phyloP scores from a whole-genome alignment of 2,888 invertebrate species.

The Germaria angustata region DNA sequence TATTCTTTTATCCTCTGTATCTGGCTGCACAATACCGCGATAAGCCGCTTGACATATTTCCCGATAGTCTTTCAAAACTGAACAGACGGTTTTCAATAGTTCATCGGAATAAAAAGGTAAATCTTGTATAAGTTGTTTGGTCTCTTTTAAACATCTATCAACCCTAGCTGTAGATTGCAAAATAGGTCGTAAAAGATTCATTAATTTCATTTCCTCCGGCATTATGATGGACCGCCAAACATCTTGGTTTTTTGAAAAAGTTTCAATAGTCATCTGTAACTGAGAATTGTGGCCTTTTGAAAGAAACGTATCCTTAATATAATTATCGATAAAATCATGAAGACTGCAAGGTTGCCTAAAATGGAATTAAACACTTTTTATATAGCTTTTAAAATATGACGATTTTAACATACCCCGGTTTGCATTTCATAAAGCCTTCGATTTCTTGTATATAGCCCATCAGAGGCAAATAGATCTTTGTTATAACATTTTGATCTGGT shows the following conservation, averaged over 20 bases:
- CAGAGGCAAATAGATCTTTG: slow-evolving; percentile 90
- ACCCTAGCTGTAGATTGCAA: slow-evolving; percentile 87
- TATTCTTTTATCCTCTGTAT: slow-evolving; percentile 88
- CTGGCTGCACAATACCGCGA: slow-evolving; percentile 87
- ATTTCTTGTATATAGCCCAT: slow-evolving; percentile 92
- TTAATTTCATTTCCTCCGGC: slow-evolving; percentile 84
- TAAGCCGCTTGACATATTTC: slow-evolving; percentile 88
- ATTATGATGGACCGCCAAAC: slow-evolving; percentile 89
- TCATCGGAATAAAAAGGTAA: slow-evolving; percentile 88
- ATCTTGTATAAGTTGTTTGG: slow-evolving; percentile 85
- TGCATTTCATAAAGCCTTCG: slow-evolving; percentile 84
- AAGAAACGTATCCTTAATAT: slow-evolving; percentile 92
- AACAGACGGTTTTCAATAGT: slow-evolving; percentile 86
- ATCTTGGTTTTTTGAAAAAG: slow-evolving; percentile 86
- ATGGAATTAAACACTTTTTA: slow-evolving; percentile 3
- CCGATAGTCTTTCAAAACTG: slow-evolving; percentile 85
- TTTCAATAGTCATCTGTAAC: slow-evolving; percentile 82
- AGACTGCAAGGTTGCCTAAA: slow-evolving; percentile 86
- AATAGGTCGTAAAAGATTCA: slow-evolving; percentile 84
- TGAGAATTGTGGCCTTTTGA: slow-evolving; percentile 85
- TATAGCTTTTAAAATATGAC: background rate
- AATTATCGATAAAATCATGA: slow-evolving; percentile 91
- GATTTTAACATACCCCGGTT: slow-evolving; percentile 81
- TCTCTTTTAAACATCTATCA: slow-evolving; percentile 82
- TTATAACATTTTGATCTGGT: slow-evolving; percentile 87